Base-by-base conservation (phyloP, 2,797 vertebrate genomes). In the Phyllotis vaccarum region DNA sequence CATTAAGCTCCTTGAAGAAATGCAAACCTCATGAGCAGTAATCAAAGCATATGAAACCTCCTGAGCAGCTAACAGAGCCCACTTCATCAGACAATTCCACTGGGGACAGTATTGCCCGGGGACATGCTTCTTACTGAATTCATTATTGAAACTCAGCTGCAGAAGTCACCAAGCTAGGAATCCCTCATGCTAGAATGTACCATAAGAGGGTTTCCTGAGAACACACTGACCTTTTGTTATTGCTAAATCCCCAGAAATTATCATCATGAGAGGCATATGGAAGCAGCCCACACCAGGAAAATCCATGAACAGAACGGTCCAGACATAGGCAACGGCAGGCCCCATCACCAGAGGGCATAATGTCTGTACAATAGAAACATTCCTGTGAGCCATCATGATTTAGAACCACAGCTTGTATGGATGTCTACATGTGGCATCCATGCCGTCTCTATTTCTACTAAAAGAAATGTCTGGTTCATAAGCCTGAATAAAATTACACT, bases 1-100 rank as follows among this genome's bases (percentile, higher is more conserved):
- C 95, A 96, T 97, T 97, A 97, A 95, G 95, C 90, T 96, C 85
- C 94, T 97, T 91, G 88, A 97, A 97, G 96, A 97, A 97, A 94
- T 75, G 60, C 96, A 96, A 97, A 86, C 86, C 82, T 97, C 76
- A 49, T 75, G 93, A 96, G 88, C 96, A 96, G 96, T 97, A 97
- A 98, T 97, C 97, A 97, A 96, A 98, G 94, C 90, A 52, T 31
- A 60, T 4, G 70, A 93, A 93, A 52, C 86, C 92, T 89, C 92
- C 79, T 58, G 88, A 94, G 90, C 68, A 76, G 93, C 91, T 91
- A 92, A 89, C 96, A 96, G 90, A 94, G 89, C 75, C 95, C 92
- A 93, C 97, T 97, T 97, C 97, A 97, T 97, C 97, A 97, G 94
- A 92, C 37, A 89, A 56, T 76, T 90, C 97, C 93, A 70, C 68